Evolutionary conservation across 2,888 invertebrate species (phyloP).

Genomic region (Trachelus tabidus): DNA sequence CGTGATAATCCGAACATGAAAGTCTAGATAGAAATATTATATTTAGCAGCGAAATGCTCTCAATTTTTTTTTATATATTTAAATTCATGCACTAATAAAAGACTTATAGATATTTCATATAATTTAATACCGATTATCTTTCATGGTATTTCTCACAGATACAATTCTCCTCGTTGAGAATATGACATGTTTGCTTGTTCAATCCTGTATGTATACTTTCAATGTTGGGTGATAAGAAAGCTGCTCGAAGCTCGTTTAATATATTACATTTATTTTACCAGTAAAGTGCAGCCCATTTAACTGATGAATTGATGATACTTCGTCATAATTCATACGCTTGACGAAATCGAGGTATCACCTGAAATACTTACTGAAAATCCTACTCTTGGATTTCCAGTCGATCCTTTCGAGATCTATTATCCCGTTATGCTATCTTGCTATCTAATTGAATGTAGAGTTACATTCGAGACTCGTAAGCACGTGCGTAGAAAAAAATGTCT

Average conservation of each 20-base stretch:
- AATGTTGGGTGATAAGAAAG: neutral
- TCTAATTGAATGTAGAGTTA: neutral
- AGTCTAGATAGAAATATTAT: no score
- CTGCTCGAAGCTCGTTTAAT: neutral
- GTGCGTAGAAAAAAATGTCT: neutral
- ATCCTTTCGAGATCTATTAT: neutral
- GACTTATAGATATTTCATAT: no score
- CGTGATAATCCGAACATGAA: no score
- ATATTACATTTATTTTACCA: neutral
- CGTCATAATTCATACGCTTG: neutral
- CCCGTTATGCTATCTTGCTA: neutral
- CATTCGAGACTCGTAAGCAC: no score
- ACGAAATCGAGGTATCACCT: neutral
- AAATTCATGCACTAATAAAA: no score
- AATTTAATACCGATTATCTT: no score
- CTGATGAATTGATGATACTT: neutral
- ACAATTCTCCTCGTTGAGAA: neutral
- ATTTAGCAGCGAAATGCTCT: no score
- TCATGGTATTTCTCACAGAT: neutral
- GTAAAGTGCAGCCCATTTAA: neutral
- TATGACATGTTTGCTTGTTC: neutral
- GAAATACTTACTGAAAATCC: neutral
- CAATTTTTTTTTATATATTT: no score
- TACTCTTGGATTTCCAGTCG: neutral
- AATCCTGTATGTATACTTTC: neutral